Conservation (phyloP, 1,140 invertebrate species). For the Ceratoteleas bidentatus region DNA sequence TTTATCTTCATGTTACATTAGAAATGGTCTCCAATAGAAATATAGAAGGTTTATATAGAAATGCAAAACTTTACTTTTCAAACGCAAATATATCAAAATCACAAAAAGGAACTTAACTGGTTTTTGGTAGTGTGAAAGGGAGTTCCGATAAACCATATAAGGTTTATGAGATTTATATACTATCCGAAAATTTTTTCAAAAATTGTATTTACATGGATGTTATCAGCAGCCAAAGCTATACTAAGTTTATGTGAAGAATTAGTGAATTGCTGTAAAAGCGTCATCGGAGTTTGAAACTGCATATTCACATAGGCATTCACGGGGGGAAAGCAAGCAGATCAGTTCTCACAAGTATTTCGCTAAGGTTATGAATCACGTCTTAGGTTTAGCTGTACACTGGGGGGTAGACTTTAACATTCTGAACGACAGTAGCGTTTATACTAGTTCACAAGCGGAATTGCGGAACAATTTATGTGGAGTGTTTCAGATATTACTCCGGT, state of each 20-base stretch:
- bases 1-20: too few species aligned
- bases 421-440: constrained; percentile 9
- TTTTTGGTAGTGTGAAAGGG: too few species aligned
- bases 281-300: background rate
- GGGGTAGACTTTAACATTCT: background rate
- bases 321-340: background rate
- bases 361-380: constrained; percentile 12
- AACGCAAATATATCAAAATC: too few species aligned
- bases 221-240: too few species aligned
- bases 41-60: too few species aligned
- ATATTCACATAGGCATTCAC: background rate
- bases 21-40: too few species aligned
- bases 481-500: background rate
- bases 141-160: too few species aligned
- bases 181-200: too few species aligned
- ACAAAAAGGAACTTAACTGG: too few species aligned
- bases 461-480: background rate
- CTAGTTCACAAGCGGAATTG: background rate
- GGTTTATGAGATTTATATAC: too few species aligned
- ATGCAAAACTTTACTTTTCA: too few species aligned
- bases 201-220: background rate
- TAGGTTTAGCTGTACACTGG: constrained; percentile 4
- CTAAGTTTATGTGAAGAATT: too few species aligned
- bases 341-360: background rate
- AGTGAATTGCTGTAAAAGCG: background rate